A percentile compares a stretch with the other conserved stretches of the same genome.
These are phyloP conservation scores for Syrista parreyssii DNA, from an alignment of 2,888 invertebrate species.

Conservation along the genomic window DNA sequence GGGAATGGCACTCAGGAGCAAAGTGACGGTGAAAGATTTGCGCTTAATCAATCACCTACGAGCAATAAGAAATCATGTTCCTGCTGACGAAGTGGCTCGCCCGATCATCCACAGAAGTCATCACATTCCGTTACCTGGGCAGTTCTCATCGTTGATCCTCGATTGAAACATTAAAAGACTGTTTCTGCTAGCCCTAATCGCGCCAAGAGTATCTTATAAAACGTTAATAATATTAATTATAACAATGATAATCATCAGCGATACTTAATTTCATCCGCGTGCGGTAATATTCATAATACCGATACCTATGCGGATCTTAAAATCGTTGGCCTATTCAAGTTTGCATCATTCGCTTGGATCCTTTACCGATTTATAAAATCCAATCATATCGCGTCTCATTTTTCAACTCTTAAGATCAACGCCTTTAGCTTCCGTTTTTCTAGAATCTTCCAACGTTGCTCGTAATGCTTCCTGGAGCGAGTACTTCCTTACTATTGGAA, in stretches of 20 bases:
- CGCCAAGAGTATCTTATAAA: neutral
- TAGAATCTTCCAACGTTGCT: neutral
- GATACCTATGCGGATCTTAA: neutral
- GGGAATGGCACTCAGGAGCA: slow-evolving; percentile 72
- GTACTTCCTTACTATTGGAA: neutral
- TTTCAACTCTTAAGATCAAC: neutral
- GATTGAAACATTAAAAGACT: slow-evolving; percentile 3
- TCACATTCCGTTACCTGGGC: neutral
- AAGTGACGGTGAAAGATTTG: slow-evolving; percentile 76
- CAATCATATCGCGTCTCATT: neutral
- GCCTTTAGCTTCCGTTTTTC: neutral
- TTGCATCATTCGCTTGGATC: too few relatives aligned
- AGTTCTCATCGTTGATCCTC: neutral
- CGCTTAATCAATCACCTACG: slow-evolving; percentile 70
- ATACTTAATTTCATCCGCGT: neutral
- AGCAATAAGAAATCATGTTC: slow-evolving; percentile 69
- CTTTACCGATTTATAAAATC: too few relatives aligned
- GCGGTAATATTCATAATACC: neutral
- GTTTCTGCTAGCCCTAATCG: slow-evolving; percentile 6
- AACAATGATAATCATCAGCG: neutral
- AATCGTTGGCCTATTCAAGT: neutral
- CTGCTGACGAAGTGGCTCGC: slow-evolving; percentile 68
- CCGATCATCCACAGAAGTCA: neutral
- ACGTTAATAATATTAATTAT: neutral
- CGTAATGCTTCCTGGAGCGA: neutral